Percentiles rank a stretch among this genome's conserved stretches.
Conservation (phyloP, 2,113 vertebrate species). For the Tylochromis polylepis region DNA sequence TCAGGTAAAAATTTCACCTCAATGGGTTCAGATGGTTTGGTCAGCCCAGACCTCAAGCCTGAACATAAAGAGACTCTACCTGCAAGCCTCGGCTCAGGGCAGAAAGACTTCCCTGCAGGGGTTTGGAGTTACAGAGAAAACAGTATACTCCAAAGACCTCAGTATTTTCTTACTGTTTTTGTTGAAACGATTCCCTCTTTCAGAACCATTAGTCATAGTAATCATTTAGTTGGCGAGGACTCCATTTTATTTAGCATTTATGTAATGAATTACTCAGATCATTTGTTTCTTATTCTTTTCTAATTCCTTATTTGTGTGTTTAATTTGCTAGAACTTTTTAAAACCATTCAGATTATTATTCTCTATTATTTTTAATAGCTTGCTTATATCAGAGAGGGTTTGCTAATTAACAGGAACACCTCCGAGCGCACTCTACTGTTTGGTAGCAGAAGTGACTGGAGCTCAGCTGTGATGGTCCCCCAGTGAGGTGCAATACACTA, state of each 20-base stretch:
- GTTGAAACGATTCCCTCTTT: background rate
- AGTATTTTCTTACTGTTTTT: background rate
- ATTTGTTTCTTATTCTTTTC: background rate
- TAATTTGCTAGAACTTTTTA: background rate
- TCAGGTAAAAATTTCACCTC: background rate
- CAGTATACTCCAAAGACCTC: background rate
- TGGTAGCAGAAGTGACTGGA: background rate
- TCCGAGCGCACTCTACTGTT: rapidly evolving
- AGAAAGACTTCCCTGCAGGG: rapidly evolving
- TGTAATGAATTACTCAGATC: background rate
- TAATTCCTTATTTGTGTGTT: background rate
- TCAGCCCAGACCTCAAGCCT: background rate
- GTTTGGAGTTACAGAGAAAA: background rate
- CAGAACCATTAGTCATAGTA: background rate
- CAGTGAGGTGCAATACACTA: background rate
- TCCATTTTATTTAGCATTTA: background rate
- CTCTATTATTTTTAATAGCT: background rate
- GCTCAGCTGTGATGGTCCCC: background rate
- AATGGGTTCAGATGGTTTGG: background rate
- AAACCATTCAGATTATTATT: background rate
- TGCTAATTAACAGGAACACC: background rate
- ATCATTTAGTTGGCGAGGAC: background rate
- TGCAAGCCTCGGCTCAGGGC: background rate
- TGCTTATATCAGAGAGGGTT: background rate
- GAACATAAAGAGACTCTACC: background rate